These are phyloP conservation scores for Pleuronectes platessa DNA, from an alignment of 2,113 vertebrate species.

Conservation along the genomic window DNA sequence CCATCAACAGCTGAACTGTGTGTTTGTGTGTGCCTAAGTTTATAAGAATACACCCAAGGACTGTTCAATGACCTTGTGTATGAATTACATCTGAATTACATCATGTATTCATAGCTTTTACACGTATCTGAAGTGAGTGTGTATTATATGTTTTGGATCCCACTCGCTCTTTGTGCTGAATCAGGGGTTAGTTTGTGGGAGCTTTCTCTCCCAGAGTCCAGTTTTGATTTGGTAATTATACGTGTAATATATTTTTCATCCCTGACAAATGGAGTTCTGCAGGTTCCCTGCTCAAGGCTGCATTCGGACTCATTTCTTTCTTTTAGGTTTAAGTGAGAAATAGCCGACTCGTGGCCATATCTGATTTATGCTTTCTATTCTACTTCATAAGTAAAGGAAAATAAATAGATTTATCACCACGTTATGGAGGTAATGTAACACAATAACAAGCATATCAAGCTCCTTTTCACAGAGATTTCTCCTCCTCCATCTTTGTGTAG, in stretches of 20 bases:
- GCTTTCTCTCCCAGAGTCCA: conserved; percentile 28
- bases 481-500: neutral
- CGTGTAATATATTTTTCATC: conserved; percentile 60
- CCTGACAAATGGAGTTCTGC: conserved; percentile 62
- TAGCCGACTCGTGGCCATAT: conserved; percentile 33
- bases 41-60: neutral
- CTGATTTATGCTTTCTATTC: conserved; percentile 48
- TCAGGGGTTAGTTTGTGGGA: conserved; percentile 44
- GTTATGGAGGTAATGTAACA: neutral
- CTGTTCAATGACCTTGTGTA: conserved; percentile 24
- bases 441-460: conserved; percentile 7
- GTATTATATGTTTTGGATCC: conserved; percentile 14
- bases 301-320: conserved; percentile 52
- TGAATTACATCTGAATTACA: conserved; percentile 5
- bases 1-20: too few relatives aligned
- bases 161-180: conserved; percentile 30
- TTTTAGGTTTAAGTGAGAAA: conserved; percentile 54
- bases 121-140: conserved; percentile 21
- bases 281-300: conserved; percentile 51
- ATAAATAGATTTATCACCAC: conserved; percentile 28
- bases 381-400: conserved; percentile 39
- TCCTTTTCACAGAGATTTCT: conserved; percentile 1
- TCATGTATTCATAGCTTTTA: conserved; percentile 10
- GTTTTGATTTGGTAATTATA: conserved; percentile 69
- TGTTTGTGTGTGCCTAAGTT: neutral